Base-by-base conservation (phyloP, 2,797 vertebrate species). In the Trachurus trachurus region DNA sequence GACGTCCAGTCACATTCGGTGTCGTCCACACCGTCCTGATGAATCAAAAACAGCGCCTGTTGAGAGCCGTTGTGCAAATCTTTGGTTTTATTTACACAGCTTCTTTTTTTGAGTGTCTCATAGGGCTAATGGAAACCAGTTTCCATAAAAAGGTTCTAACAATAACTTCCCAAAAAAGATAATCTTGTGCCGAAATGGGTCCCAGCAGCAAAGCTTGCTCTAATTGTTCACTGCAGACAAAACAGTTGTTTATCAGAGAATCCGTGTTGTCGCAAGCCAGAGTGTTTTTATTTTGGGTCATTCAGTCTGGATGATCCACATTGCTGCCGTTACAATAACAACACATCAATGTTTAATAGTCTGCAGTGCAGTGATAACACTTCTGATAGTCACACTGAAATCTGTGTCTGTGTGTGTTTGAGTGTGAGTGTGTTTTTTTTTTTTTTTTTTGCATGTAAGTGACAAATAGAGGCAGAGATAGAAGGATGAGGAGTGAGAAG, bases 321-420 rank as follows among this genome's bases (percentile, higher is more conserved):
- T 92, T 92, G 88, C 88, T 84, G 74, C 82, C 74, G 78, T 89
- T 91, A 93, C 86, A 91, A 92, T 89, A 93, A 91, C 75, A 93
- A 87, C 85, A 75, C 90, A 95, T 94, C 84, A 92, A 93, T 93
- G 90, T 91, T 93, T 94, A 94, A 94, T 92, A 87, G 85, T 88
- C 91, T 94, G 93, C 92, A 91, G 81, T 90, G 88, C 88, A 85
- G 85, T 82, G 89, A 92, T 92, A 93, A 92, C 65, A 52, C 76
- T 40, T 78, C 66, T 65, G 83, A 93, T 89, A 88, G 87, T 85
- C 76, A 42, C 76, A 74, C 56, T 79, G 56, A 74, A 85, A 79
- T 87, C 37, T 83, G 45, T 71, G 71, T 34, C 22, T 42, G 40
- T 82, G 57, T 81, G 39, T 68, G 66, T 37, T n/a, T n/a, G 47